Evolutionary conservation across 2,113 vertebrate species (phyloP), one percentile per base, ranked within the genome.

Genomic region (Boulengeromyrus knoepffleri): DNA sequence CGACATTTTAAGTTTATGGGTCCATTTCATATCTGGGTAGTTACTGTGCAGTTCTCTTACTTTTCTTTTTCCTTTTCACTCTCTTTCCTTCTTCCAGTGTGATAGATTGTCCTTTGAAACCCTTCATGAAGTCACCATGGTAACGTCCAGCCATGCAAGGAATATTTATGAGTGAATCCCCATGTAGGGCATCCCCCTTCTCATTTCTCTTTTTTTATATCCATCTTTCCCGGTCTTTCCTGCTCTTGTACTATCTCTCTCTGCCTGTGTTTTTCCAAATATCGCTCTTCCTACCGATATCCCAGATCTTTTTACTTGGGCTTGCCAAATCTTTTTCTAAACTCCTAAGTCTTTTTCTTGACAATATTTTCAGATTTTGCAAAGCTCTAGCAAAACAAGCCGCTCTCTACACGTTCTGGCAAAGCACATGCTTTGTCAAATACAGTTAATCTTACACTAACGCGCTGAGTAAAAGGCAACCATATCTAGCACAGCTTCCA

Each of bases 61-160:
- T 58, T 52, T 58, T n/a, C 13, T 6, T 62, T 52, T 52, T 17
- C 89, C 84, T 15, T 50, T 84, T 27, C 80, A 49, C 45, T 50
- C 24, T 70, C 89, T 45, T 85, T 74, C 58, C 89, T 31, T 87
- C 62, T 87, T 87, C 58, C 80, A 62, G n/a, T 70, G 45, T 87
- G 89, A 87, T 90, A 74, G 83, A 87, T 90, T 56, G 49, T 46
- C 45, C 89, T 87, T 53, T 90, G 84, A 52, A 87, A 90, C 84
- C 84, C 56, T 87, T 90, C 84, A 39, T 46, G 8, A 45, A 86
- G 89, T 90, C 58, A 17, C 85, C 89, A 90, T 90, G 89, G 89
- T 74, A 90, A 90, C 84, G 45, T 85, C 47, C 36, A 17, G 62
- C 83, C 58, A 45, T 90, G 89, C 58, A 42, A n/a, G 66, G 89